phyloP scores from a whole-genome alignment of 2,113 vertebrate genomes.

The Petroica traversi region DNA sequence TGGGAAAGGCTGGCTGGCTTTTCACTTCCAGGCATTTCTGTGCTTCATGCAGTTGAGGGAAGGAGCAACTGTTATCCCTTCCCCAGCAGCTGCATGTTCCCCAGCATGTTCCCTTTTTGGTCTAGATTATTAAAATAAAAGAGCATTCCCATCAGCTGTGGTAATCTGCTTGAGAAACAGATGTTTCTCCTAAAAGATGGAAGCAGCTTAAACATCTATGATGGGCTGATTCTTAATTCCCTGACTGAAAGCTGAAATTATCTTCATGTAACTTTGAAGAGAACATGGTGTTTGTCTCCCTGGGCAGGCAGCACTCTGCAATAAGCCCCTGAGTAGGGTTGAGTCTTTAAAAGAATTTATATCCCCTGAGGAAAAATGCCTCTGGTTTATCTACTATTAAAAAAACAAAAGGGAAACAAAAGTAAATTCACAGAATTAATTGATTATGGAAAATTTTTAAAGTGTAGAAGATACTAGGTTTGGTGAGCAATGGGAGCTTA shows the following conservation, averaged over 20 bases:
- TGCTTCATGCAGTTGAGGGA: neutral
- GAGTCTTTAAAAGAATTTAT: conserved; percentile 18
- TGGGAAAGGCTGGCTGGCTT: neutral
- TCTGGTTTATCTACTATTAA: neutral
- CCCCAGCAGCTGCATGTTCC: neutral
- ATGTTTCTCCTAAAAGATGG: conserved; percentile 60
- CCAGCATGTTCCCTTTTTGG: neutral
- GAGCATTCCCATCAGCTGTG: conserved; percentile 53
- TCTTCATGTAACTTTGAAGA: conserved; percentile 62
- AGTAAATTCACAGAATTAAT: conserved; percentile 68
- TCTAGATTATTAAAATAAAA: conserved; percentile 26
- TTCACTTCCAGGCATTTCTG: neutral
- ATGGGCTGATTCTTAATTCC: conserved; percentile 61
- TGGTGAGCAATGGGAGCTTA: neutral
- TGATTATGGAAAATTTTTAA: conserved; percentile 62
- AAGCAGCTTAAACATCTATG: conserved; percentile 38
- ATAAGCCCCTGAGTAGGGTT: neutral
- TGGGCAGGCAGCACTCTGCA: conserved; percentile 35
- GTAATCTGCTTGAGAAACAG: conserved; percentile 71
- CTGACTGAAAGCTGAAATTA: conserved; percentile 43
- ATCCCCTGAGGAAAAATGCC: neutral
- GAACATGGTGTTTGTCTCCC: neutral
- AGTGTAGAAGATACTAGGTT: neutral
- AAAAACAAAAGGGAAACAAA: neutral
- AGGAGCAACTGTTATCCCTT: neutral